phyloP scores from a whole-genome alignment of 1,140 invertebrate species.

The Procambarus clarkii region DNA sequence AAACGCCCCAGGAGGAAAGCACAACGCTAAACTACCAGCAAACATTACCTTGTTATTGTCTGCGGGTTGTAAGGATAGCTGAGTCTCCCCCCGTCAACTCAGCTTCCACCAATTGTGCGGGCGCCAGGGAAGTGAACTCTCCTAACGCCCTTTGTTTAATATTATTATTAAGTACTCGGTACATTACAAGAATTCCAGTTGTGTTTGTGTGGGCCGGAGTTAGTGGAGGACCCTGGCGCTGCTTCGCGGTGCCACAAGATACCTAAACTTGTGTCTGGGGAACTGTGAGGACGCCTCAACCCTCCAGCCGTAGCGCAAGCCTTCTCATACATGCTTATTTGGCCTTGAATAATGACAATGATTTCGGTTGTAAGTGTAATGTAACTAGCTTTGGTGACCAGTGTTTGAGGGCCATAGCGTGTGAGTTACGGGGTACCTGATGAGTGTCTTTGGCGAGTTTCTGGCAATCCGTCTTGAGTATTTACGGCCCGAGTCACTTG shows the following conservation, averaged over 20 bases:
- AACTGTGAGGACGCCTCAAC: neutral
- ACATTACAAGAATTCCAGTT: neutral
- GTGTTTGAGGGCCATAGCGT: slow-evolving; percentile 64
- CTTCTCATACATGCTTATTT: slow-evolving; percentile 67
- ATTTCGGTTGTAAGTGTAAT: slow-evolving; percentile 68
- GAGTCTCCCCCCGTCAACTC: neutral
- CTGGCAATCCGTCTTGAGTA: slow-evolving; percentile 62
- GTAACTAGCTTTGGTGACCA: slow-evolving; percentile 69
- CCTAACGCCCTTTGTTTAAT: neutral
- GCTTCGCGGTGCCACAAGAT: slow-evolving; percentile 16
- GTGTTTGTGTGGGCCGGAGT: neutral
- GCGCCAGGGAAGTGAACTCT: neutral
- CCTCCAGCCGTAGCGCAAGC: slow-evolving; percentile 39
- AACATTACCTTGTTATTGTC: slow-evolving; percentile 53
- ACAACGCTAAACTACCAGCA: slow-evolving; percentile 48
- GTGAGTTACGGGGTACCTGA: slow-evolving; percentile 57
- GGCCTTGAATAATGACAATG: slow-evolving; percentile 67
- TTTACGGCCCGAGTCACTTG: slow-evolving; percentile 61
- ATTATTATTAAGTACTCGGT: neutral
- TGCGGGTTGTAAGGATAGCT: slow-evolving; percentile 4
- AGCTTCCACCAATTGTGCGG: neutral
- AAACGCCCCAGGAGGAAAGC: slow-evolving; percentile 32
- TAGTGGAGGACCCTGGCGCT: neutral
- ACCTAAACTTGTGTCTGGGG: neutral
- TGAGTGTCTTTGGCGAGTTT: slow-evolving; percentile 67